Conservation (phyloP, 1,140 invertebrate genomes). For the Glossosoma conforme region DNA sequence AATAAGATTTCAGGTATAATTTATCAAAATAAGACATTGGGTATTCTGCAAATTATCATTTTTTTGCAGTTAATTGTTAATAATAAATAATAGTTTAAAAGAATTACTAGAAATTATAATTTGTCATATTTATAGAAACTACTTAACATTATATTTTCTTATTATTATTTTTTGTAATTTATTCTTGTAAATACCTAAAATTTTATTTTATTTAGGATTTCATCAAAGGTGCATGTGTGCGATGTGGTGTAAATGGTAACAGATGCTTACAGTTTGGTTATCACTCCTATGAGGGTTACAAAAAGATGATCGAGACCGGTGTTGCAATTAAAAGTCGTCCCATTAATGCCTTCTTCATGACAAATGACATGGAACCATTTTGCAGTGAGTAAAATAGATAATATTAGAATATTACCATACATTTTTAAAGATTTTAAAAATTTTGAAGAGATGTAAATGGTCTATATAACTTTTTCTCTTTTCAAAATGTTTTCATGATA, state of each 20-base stretch:
- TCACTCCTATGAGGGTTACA: slow-evolving; percentile 54
- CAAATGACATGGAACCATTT: slow-evolving; percentile 60
- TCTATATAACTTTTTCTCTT: neutral
- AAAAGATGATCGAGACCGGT: slow-evolving; percentile 38
- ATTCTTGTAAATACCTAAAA: too few species aligned
- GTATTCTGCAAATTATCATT: too few species aligned
- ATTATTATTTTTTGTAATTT: too few species aligned
- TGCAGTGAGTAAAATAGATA: slow-evolving; percentile 62
- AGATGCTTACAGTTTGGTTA: slow-evolving; percentile 66
- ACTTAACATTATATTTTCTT: neutral
- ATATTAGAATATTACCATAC: neutral
- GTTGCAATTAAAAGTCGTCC: slow-evolving; percentile 47
- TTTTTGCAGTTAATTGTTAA: too few species aligned
- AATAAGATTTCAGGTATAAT: too few species aligned
- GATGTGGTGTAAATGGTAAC: slow-evolving; percentile 58
- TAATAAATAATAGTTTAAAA: too few species aligned
- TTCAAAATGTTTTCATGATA: slow-evolving; percentile 3
- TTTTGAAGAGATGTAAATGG: neutral
- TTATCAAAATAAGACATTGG: too few species aligned
- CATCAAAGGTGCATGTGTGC: slow-evolving; percentile 66
- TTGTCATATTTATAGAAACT: neutral
- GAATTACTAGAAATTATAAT: neutral
- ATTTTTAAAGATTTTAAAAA: neutral
- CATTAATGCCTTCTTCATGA: slow-evolving; percentile 65
- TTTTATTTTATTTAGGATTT: slow-evolving; percentile 67